Percentiles rank a stretch among this genome's conserved stretches.
Evolutionary conservation across 2,113 vertebrate genomes (phyloP).

Genomic region (Hemibagrus wyckioides): DNA sequence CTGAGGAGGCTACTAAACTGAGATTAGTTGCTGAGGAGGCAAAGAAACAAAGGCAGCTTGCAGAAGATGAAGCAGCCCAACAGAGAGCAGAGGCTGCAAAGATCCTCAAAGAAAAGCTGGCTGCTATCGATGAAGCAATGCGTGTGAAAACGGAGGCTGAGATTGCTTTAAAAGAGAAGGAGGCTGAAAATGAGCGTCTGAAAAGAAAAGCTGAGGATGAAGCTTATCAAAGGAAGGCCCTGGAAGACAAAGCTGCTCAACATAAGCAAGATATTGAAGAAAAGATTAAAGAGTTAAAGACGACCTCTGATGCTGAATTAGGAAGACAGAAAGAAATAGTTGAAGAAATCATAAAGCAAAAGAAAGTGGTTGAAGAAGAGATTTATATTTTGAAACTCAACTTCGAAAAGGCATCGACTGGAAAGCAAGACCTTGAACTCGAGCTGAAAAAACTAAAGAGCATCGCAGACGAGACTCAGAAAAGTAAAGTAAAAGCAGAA

Average conservation of each 20-base stretch:
- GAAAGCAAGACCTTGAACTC: conserved; percentile 84
- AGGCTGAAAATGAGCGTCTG: conserved; percentile 91
- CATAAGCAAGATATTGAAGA: conserved; percentile 93
- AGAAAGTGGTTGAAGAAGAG: conserved; percentile 90
- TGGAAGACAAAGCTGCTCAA: conserved; percentile 91
- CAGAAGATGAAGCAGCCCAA: conserved; percentile 83
- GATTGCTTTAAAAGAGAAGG: conserved; percentile 91
- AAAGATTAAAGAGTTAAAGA: conserved; percentile 85
- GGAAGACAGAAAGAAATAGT: conserved; percentile 85
- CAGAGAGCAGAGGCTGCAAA: conserved; percentile 89
- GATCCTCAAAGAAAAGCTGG: conserved; percentile 90
- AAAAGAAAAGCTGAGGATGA: conserved; percentile 91
- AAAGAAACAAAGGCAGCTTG: conserved; percentile 87
- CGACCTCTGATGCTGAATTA: conserved; percentile 83
- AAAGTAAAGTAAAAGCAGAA: conserved; percentile 86
- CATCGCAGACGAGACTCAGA: conserved; percentile 82
- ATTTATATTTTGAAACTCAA: conserved; percentile 85
- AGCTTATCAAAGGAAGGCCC: conserved; percentile 86
- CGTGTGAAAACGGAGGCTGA: conserved; percentile 89
- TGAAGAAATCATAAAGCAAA: conserved; percentile 87
- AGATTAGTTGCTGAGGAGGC: conserved; percentile 87
- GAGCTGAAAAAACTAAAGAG: conserved; percentile 86
- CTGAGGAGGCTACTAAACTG: conserved; percentile 87
- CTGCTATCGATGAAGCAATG: conserved; percentile 87
- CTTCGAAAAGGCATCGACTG: conserved; percentile 85